Evolutionary conservation across 2,888 invertebrate species (phyloP).

Genomic region (Drosophila glabriapex): DNA sequence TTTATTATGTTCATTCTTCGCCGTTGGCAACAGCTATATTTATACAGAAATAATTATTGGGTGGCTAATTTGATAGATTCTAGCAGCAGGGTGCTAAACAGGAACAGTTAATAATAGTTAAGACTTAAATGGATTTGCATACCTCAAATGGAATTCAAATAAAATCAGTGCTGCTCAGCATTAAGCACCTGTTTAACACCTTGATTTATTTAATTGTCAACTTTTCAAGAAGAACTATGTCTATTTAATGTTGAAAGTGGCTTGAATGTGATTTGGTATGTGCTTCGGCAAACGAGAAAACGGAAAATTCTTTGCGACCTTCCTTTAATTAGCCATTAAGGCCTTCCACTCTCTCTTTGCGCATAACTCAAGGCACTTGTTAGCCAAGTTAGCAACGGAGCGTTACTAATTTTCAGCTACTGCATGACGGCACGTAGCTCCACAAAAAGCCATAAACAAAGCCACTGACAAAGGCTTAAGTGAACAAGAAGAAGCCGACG

Average conservation of each 20-base stretch:
- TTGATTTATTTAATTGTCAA: slow-evolving; percentile 20
- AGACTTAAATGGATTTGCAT: neutral
- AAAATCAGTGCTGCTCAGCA: slow-evolving; percentile 1
- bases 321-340: slow-evolving; percentile 41
- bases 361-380: slow-evolving; percentile 49
- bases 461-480: slow-evolving; percentile 3
- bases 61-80: slow-evolving; percentile 13
- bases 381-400: slow-evolving; percentile 39
- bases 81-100: slow-evolving; percentile 40
- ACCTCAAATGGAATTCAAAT: slow-evolving; percentile 5
- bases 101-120: slow-evolving; percentile 29
- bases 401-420: slow-evolving; percentile 64
- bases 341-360: slow-evolving; percentile 20
- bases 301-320: slow-evolving; percentile 15
- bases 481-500: neutral
- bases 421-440: slow-evolving; percentile 69
- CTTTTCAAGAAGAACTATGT: neutral
- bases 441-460: slow-evolving; percentile 7
- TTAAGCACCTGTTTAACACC: slow-evolving; percentile 4
- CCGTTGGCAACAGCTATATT: slow-evolving; percentile 16
- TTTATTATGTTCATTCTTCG: neutral
- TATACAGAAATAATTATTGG: slow-evolving; percentile 6
- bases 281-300: neutral
- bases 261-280: neutral
- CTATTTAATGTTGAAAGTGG: neutral